phyloP scores from a whole-genome alignment of 2,888 invertebrate species.

The Cremastobaeus sp. region DNA sequence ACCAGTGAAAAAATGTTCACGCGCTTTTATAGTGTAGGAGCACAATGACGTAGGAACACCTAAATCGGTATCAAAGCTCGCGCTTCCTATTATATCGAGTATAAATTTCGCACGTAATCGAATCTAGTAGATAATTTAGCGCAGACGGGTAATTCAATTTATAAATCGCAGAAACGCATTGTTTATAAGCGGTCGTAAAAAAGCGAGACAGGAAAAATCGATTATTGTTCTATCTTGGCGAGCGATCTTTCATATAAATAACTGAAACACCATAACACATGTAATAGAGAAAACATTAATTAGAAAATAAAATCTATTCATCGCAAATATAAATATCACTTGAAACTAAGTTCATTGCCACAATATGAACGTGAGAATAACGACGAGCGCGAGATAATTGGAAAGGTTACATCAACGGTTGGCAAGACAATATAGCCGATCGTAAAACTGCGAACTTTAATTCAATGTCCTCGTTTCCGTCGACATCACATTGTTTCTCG shows the following conservation, averaged over 20 bases:
- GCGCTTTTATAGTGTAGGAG: neutral
- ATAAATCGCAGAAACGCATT: slow-evolving; percentile 27
- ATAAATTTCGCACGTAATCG: too few relatives aligned
- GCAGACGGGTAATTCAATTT: slow-evolving; percentile 30
- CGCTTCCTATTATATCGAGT: too few relatives aligned
- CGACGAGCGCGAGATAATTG: slow-evolving; percentile 43
- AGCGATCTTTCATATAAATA: slow-evolving; percentile 42
- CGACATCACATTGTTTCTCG: slow-evolving; percentile 46
- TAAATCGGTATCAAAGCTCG: too few relatives aligned
- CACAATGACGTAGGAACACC: too few relatives aligned
- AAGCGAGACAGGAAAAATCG: slow-evolving; percentile 36
- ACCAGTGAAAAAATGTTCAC: slow-evolving; percentile 6
- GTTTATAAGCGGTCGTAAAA: slow-evolving; percentile 23
- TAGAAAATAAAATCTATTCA: slow-evolving; percentile 54
- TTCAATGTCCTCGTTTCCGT: slow-evolving; percentile 47
- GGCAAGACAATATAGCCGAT: slow-evolving; percentile 26
- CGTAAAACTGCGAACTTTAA: slow-evolving; percentile 39
- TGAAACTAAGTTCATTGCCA: slow-evolving; percentile 58
- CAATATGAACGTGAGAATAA: slow-evolving; percentile 56
- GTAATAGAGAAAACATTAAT: slow-evolving; percentile 42
- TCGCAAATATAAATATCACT: slow-evolving; percentile 50
- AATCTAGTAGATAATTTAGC: too few relatives aligned
- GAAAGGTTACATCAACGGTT: slow-evolving; percentile 52
- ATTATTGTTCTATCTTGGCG: slow-evolving; percentile 43
- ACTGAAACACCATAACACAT: slow-evolving; percentile 32